phyloP scores from a whole-genome alignment of 2,797 vertebrate species.

The Scyliorhinus canicula region DNA sequence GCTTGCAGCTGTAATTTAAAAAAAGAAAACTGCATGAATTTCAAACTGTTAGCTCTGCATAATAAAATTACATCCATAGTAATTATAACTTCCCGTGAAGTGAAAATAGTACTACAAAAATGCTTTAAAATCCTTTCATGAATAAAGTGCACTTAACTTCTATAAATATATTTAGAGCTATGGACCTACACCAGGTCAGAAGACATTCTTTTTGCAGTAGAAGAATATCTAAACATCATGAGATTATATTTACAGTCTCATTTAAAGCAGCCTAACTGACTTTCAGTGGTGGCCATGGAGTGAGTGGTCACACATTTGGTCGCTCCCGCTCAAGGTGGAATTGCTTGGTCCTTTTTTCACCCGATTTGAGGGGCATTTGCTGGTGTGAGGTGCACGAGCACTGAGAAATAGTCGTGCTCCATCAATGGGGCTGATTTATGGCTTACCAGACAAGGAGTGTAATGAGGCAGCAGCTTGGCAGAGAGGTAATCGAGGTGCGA shows the following conservation, averaged over 20 bases:
- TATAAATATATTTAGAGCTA: not conserved
- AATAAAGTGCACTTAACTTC: not conserved
- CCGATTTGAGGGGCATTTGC: no score
- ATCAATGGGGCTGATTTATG: no score
- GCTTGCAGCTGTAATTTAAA: slow-evolving; percentile 75
- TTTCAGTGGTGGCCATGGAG: no score
- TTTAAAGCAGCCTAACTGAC: not conserved
- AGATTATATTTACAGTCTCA: not conserved
- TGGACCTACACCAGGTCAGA: not conserved
- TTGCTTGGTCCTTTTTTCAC: no score
- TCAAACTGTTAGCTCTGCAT: not conserved
- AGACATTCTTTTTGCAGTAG: not conserved
- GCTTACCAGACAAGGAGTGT: no score
- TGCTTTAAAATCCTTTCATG: not conserved
- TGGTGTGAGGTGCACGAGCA: no score
- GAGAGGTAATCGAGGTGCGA: no score
- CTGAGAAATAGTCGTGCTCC: no score
- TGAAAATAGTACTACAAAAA: not conserved
- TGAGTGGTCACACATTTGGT: no score
- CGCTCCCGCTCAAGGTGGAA: no score
- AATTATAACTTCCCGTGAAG: not conserved
- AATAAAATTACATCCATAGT: not conserved
- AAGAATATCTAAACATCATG: not conserved
- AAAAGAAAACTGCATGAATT: slow-evolving; percentile 21
- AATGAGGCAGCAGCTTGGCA: no score